phyloP scores from a whole-genome alignment of 2,113 vertebrate genomes.

The Strigops habroptila region DNA sequence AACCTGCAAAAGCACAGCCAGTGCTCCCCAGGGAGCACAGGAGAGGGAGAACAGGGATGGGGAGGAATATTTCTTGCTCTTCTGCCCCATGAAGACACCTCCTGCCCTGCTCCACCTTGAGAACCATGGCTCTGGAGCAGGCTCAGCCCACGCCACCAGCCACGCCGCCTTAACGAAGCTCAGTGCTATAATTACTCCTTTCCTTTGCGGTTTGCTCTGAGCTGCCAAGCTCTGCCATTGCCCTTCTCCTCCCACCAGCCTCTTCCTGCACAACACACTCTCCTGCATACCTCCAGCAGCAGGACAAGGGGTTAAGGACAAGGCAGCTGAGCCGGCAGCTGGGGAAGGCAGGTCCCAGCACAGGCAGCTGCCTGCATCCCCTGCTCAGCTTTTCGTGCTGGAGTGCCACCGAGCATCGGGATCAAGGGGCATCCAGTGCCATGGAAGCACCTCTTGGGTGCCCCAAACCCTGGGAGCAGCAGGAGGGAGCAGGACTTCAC shows the following conservation, averaged over 20 bases:
- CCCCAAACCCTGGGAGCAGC: neutral
- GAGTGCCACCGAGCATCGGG: accelerated
- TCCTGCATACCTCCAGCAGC: neutral
- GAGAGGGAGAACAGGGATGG: neutral
- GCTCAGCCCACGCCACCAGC: neutral
- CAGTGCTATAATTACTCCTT: neutral
- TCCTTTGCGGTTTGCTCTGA: neutral
- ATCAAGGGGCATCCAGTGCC: neutral
- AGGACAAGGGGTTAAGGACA: neutral
- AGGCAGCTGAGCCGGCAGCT: neutral
- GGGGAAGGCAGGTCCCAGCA: neutral
- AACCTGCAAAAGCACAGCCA: accelerated
- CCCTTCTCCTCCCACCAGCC: neutral
- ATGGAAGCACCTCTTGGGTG: neutral
- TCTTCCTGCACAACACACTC: slow-evolving; percentile 25
- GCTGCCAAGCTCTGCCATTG: neutral
- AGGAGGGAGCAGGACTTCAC: neutral
- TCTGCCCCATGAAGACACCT: neutral
- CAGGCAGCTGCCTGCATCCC: neutral
- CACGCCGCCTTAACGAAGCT: accelerated
- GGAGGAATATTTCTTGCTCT: neutral
- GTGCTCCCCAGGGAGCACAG: neutral
- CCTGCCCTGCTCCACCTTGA: neutral
- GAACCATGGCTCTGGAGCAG: neutral
- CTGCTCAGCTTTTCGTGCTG: neutral